These are phyloP conservation scores for Amazonetta brasiliensis DNA, from an alignment of 2,797 vertebrate species.

Conservation along the genomic window DNA sequence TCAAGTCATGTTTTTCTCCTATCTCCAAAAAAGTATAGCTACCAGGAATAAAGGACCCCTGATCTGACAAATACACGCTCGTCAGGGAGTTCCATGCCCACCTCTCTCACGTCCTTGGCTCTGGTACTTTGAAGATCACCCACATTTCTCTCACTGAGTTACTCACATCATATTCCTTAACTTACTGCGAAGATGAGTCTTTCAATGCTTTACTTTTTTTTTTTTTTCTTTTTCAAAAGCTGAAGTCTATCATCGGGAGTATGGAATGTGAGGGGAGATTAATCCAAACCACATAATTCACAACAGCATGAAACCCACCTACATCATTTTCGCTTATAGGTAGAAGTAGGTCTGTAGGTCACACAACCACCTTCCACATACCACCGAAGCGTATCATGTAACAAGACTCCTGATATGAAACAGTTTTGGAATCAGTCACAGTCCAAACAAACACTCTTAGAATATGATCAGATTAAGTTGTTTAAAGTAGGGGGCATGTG, in stretches of 20 bases:
- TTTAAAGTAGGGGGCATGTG: constrained; percentile 77
- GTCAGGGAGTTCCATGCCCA: background rate
- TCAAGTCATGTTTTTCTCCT: background rate
- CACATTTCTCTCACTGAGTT: background rate
- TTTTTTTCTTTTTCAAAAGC: constrained; percentile 30
- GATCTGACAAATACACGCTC: background rate
- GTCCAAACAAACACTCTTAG: constrained; percentile 64
- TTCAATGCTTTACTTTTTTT: background rate
- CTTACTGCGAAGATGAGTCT: background rate
- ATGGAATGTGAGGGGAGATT: constrained; percentile 66
- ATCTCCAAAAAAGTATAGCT: background rate
- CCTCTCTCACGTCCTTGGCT: background rate
- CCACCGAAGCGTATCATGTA: constrained; percentile 18
- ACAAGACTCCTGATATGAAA: constrained; percentile 50
- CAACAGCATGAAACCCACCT: constrained; percentile 2
- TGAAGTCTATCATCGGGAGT: background rate
- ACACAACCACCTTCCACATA: background rate
- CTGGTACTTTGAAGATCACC: background rate
- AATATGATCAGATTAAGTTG: constrained; percentile 73
- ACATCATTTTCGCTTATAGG: background rate
- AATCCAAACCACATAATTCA: constrained; percentile 61
- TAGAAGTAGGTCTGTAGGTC: background rate
- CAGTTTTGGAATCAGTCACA: constrained; percentile 64
- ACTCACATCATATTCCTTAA: background rate
- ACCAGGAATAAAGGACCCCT: background rate